A percentile compares a stretch with the other conserved stretches of the same genome.
Conservation (phyloP, 2,113 vertebrate genomes). For the Hydrochoerus hydrochaeris region DNA sequence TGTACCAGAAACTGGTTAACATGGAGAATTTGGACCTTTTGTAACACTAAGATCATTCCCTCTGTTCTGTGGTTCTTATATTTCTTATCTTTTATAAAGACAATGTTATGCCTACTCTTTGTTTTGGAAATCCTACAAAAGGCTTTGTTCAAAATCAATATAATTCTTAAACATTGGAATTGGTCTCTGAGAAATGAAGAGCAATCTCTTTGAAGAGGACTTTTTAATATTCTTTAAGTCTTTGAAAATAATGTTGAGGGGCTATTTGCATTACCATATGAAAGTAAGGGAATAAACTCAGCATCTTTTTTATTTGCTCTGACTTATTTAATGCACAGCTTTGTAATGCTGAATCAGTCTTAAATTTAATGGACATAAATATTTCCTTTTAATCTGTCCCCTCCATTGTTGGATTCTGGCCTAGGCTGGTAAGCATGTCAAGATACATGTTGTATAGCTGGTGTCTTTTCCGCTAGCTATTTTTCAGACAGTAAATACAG, state of each 20-base stretch:
- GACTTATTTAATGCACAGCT: neutral
- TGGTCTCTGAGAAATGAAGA: neutral
- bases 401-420: neutral
- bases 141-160: neutral
- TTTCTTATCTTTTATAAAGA: neutral
- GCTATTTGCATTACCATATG: neutral
- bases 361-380: conserved; percentile 39
- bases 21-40: neutral
- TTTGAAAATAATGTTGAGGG: neutral
- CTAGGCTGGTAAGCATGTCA: neutral
- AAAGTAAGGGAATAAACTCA: neutral
- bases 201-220: neutral
- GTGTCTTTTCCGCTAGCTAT: neutral
- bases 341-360: neutral
- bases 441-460: neutral
- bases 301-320: neutral
- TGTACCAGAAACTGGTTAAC: neutral
- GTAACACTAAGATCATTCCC: neutral
- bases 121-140: neutral
- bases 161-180: neutral
- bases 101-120: neutral
- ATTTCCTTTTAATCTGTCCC: conserved; percentile 20
- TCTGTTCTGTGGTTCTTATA: neutral
- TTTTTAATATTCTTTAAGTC: neutral
- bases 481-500: neutral